phyloP scores from a whole-genome alignment of 2,113 vertebrate species.

The Cyanoramphus novaezelandiae region DNA sequence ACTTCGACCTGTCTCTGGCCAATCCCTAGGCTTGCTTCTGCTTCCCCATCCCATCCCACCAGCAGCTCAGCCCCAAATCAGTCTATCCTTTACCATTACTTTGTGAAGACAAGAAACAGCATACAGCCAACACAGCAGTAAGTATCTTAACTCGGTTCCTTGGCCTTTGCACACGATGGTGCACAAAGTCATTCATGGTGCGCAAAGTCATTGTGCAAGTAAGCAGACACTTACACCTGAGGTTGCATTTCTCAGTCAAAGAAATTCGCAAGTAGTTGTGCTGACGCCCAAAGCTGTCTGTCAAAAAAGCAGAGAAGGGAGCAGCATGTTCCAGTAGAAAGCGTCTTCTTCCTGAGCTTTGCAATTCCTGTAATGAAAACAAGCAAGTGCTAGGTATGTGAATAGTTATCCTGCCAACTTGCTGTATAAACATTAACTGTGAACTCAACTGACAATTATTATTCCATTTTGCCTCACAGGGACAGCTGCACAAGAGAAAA shows the following conservation, averaged over 20 bases:
- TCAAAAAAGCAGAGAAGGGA: constrained; percentile 91
- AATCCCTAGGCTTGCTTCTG: not conserved
- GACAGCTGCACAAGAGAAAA: not conserved
- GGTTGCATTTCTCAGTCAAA: constrained; percentile 95
- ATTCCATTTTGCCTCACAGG: not conserved
- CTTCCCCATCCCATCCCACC: not conserved
- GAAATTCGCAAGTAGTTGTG: constrained; percentile 97
- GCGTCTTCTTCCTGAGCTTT: constrained; percentile 41
- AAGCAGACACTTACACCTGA: constrained; percentile 86
- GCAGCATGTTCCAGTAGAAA: constrained; percentile 61
- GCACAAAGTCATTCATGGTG: not conserved
- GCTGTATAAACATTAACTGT: not conserved
- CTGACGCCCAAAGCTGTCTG: constrained; percentile 85
- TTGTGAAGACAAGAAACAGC: not conserved
- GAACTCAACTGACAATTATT: not conserved
- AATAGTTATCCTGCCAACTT: not conserved
- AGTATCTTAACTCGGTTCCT: not conserved
- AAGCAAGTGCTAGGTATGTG: not conserved
- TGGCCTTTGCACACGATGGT: not conserved
- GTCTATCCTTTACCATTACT: not conserved
- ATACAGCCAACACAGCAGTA: not conserved
- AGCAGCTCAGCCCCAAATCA: not conserved
- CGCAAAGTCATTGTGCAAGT: not conserved
- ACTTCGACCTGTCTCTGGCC: not conserved
- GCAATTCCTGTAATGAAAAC: constrained; percentile 63